Evolutionary conservation across 2,113 vertebrate genomes (phyloP).

Genomic region (Phrynosoma blainvillii): DNA sequence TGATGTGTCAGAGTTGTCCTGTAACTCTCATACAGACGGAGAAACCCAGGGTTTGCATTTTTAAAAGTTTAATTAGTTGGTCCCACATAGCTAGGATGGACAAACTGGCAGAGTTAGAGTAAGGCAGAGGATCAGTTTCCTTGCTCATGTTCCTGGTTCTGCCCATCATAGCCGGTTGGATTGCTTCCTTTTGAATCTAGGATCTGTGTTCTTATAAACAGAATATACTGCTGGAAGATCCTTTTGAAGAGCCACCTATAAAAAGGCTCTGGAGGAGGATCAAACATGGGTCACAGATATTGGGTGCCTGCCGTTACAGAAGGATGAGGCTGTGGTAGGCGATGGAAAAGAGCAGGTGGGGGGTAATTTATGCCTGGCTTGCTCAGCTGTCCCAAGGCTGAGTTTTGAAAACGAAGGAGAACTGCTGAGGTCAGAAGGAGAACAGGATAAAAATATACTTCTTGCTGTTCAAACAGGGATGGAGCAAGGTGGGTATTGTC

Average conservation of each 20-base stretch:
- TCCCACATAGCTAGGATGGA: background rate
- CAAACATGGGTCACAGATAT: background rate
- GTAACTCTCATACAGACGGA: background rate
- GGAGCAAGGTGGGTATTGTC: slow-evolving; percentile 26
- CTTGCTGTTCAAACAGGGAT: slow-evolving; percentile 16
- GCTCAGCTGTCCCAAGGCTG: slow-evolving; percentile 18
- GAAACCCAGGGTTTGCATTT: background rate
- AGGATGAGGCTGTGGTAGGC: background rate
- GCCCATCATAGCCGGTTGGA: background rate
- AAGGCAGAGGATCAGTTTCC: no score
- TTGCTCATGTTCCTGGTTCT: background rate
- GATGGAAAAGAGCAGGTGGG: background rate
- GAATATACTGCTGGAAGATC: background rate
- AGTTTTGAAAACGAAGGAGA: slow-evolving; percentile 7
- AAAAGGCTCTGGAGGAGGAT: background rate
- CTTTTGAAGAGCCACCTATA: background rate
- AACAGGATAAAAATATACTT: slow-evolving; percentile 34
- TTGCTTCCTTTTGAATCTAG: background rate
- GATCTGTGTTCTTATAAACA: background rate
- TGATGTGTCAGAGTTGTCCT: background rate
- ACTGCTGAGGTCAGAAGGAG: slow-evolving; percentile 21
- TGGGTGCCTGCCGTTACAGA: background rate
- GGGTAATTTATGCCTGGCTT: background rate
- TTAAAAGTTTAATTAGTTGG: background rate
- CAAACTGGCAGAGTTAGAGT: background rate